Base-by-base conservation (phyloP, 2,797 vertebrate genomes). In the Typhlichthys subterraneus region DNA sequence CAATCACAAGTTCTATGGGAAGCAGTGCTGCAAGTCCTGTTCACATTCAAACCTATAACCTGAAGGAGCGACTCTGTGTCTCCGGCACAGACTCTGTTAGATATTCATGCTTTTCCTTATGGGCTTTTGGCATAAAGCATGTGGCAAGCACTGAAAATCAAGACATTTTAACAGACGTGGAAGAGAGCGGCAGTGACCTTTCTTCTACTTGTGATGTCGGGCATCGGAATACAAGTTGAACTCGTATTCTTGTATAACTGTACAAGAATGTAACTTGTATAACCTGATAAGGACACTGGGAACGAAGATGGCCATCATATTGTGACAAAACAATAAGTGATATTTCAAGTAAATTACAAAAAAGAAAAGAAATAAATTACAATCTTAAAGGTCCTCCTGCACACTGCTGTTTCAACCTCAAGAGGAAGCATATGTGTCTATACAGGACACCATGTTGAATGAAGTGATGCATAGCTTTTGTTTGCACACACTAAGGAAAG, bases 11-110 rank as follows among this genome's bases (percentile, higher is more conserved):
- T 94, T 94, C 85, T 97, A 96, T 0, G 91, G 95, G 67, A 92
- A 85, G 71, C 95, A 94, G 72, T 97, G 96, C 88, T 97, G 96
- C 85, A 88, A 85, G 47, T 92, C 94, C 46, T 96, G 95, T 75
- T 92, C 90, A 12, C 88, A 90, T 62, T 92, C 93, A 75, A 95
- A 94, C 84, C 86, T 94, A 70, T 95, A 91, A 91, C 76, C 53
- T 33, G 3, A 45, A n/a, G 2, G 60, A 58, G 2, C 45, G 53
- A 70, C 51, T 74, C 56, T 70, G 69, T 67, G 50, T 64, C 38
- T 45, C 49, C 52, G 58, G 59, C 66, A 59, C 72, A 72, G 63
- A 85, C 77, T 71, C 38, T 63, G 61, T 73, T 81, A 67, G 65
- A 70, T 23, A 57, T 57, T 65, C 59, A 61, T 66, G 78, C 75